Percentiles rank a stretch among this genome's conserved stretches.
Evolutionary conservation across 2,113 vertebrate genomes (phyloP).

Genomic region (Callorhinus ursinus): DNA sequence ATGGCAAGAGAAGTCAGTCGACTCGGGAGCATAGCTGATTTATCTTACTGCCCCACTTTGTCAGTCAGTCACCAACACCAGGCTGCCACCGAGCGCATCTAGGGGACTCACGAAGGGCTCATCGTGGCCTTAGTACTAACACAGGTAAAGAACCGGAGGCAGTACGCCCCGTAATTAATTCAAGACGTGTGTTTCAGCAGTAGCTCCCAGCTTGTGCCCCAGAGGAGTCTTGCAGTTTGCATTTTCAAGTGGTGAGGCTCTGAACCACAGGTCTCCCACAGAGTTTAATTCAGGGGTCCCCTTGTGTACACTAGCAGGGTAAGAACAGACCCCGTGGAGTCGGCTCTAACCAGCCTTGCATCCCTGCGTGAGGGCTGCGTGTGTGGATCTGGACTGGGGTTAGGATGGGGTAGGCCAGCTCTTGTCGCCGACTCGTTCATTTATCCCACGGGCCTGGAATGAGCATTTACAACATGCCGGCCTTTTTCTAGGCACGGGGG

Average conservation of each 20-base stretch:
- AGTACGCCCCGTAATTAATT: constrained; percentile 31
- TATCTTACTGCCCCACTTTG: not conserved
- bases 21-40: not conserved
- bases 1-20: not conserved
- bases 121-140: not conserved
- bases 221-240: constrained; percentile 27
- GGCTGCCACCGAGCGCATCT: not conserved
- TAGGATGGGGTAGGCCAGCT: not conserved
- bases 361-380: not conserved
- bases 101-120: not conserved
- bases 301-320: accelerated
- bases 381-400: not conserved
- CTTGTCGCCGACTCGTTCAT: not conserved
- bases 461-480: not conserved
- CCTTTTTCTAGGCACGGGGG: not conserved
- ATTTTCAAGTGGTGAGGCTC: not conserved
- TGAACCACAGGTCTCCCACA: constrained; percentile 38
- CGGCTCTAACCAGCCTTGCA: not conserved
- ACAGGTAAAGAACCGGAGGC: not conserved
- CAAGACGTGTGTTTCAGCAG: constrained; percentile 41
- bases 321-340: accelerated
- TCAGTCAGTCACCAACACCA: not conserved
- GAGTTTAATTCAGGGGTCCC: constrained; percentile 37
- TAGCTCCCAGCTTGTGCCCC: constrained; percentile 44
- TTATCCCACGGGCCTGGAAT: not conserved